Base-by-base conservation (phyloP, 2,797 vertebrate species). In the Helostoma temminkii region DNA sequence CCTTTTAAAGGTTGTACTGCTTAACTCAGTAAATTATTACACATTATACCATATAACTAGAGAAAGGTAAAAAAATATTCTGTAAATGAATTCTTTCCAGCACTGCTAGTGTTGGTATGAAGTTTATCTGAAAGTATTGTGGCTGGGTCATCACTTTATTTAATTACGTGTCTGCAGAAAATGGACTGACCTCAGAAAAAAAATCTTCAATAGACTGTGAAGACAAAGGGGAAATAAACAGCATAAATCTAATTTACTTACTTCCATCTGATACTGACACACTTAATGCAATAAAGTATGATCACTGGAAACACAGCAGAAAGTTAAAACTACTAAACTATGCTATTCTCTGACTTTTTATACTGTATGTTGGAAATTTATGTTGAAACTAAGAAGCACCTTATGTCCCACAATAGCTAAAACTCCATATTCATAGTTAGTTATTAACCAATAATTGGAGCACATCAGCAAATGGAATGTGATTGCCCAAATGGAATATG, bases 401-500 rank as follows among this genome's bases (percentile, higher is more conserved):
- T 2, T 34, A 34, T 37, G 36, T 2, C 19, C 25, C 12, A n/a
- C 5, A 2, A 60, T 30, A 62, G 25, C 4, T 61, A 54, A 60
- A 62, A 50, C 26, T 61, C 46, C 21, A 36, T 16, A 59, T 69
- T 54, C 25, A 46, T 28, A 75, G 9, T 62, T 28, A 53, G 30
- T 74, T 84, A 84, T 76, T 75, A 78, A 70, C 62, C 41, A 82
- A 76, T 83, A 83, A 82, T 82, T 74, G 73, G 41, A 67, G 68
- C 66, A 76, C 76, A 85, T 74, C 76, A 61, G 72, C 43, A 80
- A 84, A 88, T 69, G 66, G 74, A 79, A 78, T 32, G 49, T 64
- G 77, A 82, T 84, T 81, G 69, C 70, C 67, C 83, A 65, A 87
- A 87, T 82, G 66, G 78, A 84, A 83, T 66, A 69, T 82, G 72